phyloP scores from a whole-genome alignment of 2,113 vertebrate genomes.

The Centropus unirufus region DNA sequence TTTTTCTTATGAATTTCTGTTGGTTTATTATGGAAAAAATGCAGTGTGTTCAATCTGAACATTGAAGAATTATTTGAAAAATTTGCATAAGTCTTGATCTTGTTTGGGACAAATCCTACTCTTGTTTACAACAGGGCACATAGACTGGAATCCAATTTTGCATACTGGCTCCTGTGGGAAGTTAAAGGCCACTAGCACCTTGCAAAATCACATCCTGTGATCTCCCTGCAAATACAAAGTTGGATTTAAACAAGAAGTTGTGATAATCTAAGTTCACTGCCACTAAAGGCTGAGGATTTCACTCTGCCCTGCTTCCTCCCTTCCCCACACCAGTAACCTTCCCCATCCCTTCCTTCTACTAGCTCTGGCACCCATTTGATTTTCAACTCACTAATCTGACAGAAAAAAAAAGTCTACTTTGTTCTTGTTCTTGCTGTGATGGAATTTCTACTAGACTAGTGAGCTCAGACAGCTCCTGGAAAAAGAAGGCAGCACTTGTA shows the following conservation, averaged over 20 bases:
- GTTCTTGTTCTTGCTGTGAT: background rate
- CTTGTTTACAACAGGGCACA: background rate
- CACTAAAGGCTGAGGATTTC: background rate
- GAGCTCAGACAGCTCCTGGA: background rate
- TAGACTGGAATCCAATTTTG: background rate
- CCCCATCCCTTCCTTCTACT: background rate
- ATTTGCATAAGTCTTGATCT: background rate
- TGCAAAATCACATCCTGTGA: background rate
- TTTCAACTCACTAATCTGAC: background rate
- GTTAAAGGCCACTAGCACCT: background rate
- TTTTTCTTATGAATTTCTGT: background rate
- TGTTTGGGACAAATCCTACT: background rate
- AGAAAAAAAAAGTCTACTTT: background rate
- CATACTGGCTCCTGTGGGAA: background rate
- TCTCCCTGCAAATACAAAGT: background rate
- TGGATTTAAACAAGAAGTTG: background rate
- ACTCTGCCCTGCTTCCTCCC: background rate
- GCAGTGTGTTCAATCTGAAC: background rate
- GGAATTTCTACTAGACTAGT: background rate
- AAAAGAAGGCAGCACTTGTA: background rate
- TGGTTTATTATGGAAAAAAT: background rate
- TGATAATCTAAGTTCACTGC: background rate
- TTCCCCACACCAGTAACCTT: background rate
- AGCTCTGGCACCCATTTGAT: background rate
- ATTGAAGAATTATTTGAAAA: background rate